Evolutionary conservation across 1,140 invertebrate species (phyloP).

Genomic region (Coenobita brevimanus): DNA sequence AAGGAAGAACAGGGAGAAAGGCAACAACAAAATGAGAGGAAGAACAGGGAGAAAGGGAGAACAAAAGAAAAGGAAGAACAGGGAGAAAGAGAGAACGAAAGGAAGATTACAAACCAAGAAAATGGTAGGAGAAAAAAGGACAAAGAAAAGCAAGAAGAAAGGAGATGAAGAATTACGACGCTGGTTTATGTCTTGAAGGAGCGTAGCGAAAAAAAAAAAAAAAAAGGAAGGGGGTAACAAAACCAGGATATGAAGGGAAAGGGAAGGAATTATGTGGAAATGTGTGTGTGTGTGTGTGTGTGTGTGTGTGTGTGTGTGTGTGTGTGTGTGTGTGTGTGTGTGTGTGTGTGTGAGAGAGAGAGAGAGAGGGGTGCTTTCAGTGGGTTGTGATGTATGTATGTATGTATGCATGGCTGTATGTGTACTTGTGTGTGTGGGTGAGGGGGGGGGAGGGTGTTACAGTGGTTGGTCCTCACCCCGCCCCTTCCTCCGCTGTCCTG

Average conservation of each 20-base stretch:
- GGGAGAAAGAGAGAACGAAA: not conserved
- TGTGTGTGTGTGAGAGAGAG: not conserved
- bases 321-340: not conserved
- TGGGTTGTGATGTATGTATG: not conserved
- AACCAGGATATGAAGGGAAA: not conserved
- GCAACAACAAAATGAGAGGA: not conserved
- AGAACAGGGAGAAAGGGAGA: not conserved
- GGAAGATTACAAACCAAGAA: not conserved
- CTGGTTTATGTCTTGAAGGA: not conserved
- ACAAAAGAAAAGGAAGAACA: not conserved
- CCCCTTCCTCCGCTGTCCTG: too few relatives aligned
- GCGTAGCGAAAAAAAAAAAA: too few relatives aligned
- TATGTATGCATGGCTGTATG: not conserved
- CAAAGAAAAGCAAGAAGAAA: not conserved
- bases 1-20: not conserved
- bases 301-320: not conserved
- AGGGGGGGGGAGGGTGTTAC: too few relatives aligned
- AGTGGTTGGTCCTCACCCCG: too few relatives aligned
- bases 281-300: not conserved
- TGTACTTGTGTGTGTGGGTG: not conserved
- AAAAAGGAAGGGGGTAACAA: conserved; percentile 7
- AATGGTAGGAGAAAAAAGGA: conserved; percentile 4
- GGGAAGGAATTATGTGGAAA: not conserved
- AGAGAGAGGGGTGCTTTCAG: not conserved
- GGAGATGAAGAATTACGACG: not conserved